phyloP scores from a whole-genome alignment of 1,140 invertebrate genomes.

The Physella acuta region DNA sequence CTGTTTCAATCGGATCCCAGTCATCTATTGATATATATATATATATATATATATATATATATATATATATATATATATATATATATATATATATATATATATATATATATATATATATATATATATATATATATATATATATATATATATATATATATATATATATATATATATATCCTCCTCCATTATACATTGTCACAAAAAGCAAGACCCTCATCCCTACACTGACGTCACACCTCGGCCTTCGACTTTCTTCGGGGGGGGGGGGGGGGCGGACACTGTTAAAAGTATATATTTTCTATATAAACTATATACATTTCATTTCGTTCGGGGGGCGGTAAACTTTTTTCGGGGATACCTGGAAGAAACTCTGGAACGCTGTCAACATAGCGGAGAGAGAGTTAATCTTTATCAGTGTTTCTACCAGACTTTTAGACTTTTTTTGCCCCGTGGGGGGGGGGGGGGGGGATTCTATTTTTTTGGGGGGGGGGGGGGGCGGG shows the following conservation, averaged over 20 bases:
- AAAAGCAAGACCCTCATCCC: background rate
- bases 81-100: background rate
- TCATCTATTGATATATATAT: background rate
- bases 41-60: background rate
- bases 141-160: background rate
- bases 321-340: no score
- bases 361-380: no score
- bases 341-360: no score
- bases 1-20: no score
- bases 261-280: background rate
- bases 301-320: no score
- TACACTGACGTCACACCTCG: background rate
- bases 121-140: background rate
- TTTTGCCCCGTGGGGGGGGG: no score
- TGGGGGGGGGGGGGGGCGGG: no score
- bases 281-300: background rate
- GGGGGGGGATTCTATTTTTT: no score
- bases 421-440: no score
- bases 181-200: background rate
- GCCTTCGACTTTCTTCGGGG: background rate
- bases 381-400: no score
- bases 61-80: conserved; percentile 2
- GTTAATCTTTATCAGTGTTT: no score
- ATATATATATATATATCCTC: background rate
- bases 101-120: background rate